Percentiles rank a stretch among this genome's conserved stretches.
Conservation (phyloP, 2,797 vertebrate species). For the Acanthurus lineatus region DNA sequence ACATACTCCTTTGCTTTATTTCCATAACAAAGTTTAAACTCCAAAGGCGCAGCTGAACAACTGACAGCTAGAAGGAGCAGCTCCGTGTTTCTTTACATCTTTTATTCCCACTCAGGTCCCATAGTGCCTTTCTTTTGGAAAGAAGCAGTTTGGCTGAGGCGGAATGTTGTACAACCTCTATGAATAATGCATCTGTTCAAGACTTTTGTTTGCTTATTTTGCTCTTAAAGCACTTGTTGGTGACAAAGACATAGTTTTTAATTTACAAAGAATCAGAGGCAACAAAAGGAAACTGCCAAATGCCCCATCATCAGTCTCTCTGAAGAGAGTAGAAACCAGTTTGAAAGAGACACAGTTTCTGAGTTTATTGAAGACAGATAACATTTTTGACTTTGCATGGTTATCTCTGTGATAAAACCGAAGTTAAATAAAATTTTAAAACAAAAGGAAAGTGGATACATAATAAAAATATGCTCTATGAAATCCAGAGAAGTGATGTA, state of each 20-base stretch:
- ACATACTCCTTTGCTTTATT: conserved; percentile 24
- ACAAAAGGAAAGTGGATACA: not conserved
- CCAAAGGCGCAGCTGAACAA: conserved; percentile 32
- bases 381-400: not conserved
- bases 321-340: conserved; percentile 16
- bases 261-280: conserved; percentile 37
- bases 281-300: conserved; percentile 23
- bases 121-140: conserved; percentile 48
- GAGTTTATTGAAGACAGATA: not conserved
- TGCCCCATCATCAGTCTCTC: conserved; percentile 8
- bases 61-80: conserved; percentile 58
- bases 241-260: conserved; percentile 40
- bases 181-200: conserved; percentile 72
- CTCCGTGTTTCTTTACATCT: conserved; percentile 57
- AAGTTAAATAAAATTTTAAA: not conserved
- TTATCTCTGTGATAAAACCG: not conserved
- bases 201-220: conserved; percentile 50
- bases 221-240: conserved; percentile 17
- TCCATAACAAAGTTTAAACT: conserved; percentile 47
- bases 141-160: conserved; percentile 41
- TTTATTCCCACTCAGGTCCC: conserved; percentile 46
- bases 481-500: conserved; percentile 23
- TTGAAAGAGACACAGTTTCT: not conserved
- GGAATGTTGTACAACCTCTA: conserved; percentile 50
- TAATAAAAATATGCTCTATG: not conserved